These are phyloP conservation scores for Acanthurus lineatus DNA, from an alignment of 2,797 vertebrate species.

Conservation along the genomic window DNA sequence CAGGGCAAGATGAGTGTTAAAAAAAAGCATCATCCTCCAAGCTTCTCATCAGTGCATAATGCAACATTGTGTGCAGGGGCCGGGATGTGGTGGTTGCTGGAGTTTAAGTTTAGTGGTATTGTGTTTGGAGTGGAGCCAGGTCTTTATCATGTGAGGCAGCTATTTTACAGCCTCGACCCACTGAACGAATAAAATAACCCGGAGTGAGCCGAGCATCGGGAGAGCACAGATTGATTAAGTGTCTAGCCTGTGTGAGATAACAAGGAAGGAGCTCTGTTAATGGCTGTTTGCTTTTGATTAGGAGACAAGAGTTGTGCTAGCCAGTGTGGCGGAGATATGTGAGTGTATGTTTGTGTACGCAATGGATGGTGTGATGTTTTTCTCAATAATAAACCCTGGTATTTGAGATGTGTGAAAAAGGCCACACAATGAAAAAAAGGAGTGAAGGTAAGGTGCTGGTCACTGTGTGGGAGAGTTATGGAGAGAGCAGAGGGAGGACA, in stretches of 20 bases:
- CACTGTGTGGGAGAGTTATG: slow-evolving; percentile 55
- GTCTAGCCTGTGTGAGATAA: slow-evolving; percentile 62
- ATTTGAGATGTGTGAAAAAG: slow-evolving; percentile 55
- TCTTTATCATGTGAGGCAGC: slow-evolving; percentile 59
- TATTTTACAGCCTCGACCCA: slow-evolving; percentile 29
- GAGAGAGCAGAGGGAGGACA: slow-evolving; percentile 52
- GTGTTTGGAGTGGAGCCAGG: slow-evolving; percentile 62
- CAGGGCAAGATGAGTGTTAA: slow-evolving; percentile 1
- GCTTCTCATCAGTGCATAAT: slow-evolving; percentile 39
- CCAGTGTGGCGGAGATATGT: slow-evolving; percentile 44
- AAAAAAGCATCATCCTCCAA: slow-evolving; percentile 29
- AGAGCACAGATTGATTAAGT: slow-evolving; percentile 65
- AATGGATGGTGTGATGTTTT: slow-evolving; percentile 43
- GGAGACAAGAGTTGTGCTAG: slow-evolving; percentile 50
- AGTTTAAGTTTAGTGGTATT: slow-evolving; percentile 61
- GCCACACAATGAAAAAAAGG: slow-evolving; percentile 40
- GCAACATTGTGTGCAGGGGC: slow-evolving; percentile 28
- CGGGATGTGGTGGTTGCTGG: slow-evolving; percentile 23
- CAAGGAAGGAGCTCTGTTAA: slow-evolving; percentile 65
- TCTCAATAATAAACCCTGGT: slow-evolving; percentile 59
- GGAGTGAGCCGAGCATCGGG: slow-evolving; percentile 38
- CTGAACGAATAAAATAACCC: slow-evolving; percentile 33
- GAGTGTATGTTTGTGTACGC: slow-evolving; percentile 50
- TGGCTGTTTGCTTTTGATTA: slow-evolving; percentile 78
- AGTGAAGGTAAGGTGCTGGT: slow-evolving; percentile 56